Evolutionary conservation across 2,888 invertebrate genomes (phyloP), one percentile per base, ranked within the genome.

Genomic region (Epinotia brunnichana): DNA sequence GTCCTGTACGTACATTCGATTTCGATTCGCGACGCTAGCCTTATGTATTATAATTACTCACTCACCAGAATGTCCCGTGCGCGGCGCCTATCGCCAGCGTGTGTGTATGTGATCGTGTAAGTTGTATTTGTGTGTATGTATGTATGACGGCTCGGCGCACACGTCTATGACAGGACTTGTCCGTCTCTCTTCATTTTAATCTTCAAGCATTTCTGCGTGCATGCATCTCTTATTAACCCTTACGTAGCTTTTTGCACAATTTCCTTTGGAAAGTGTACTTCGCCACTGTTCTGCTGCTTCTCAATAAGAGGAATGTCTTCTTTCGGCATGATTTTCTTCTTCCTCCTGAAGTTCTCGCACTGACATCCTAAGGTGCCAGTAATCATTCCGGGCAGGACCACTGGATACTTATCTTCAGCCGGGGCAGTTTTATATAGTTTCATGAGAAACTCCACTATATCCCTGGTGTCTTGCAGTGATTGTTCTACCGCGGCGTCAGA

Each of bases 291-390:
- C n/a, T 15, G 0, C 21, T 1, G 21, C 21, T 66, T 19, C 17
- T 13, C 9, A 3, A n/a, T 29, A 1, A 39, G 24, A 17, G 48
- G 44, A 11, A 62, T 41, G 3, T 57, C 48, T 53, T 57, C 62
- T 1, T 53, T 48, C 3, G 70, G 70, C n/a, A 51, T 19, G 10
- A 73, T 44, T 57, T 51, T 73, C 41, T 69, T 48, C 15, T 73
- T 73, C 41, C 35, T 73, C n/a, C 73, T 73, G 0, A 69, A 53
- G n/a, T 59, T 73, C 51, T 73, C 73, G 21, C 73, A 73, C 21
- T 69, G 63, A 11, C 73, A 73, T 0, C 35, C 62, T 2, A 73
- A 19, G 3, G 29, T 7, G 3, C 73, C 73, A 2, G 73, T 59
- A 5, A 73, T 41, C 0, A 53, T 17, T 0, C 57, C 63, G 29